Base-by-base conservation (phyloP, 2,888 invertebrate genomes). In the Thecocarcelia acutangulata region DNA sequence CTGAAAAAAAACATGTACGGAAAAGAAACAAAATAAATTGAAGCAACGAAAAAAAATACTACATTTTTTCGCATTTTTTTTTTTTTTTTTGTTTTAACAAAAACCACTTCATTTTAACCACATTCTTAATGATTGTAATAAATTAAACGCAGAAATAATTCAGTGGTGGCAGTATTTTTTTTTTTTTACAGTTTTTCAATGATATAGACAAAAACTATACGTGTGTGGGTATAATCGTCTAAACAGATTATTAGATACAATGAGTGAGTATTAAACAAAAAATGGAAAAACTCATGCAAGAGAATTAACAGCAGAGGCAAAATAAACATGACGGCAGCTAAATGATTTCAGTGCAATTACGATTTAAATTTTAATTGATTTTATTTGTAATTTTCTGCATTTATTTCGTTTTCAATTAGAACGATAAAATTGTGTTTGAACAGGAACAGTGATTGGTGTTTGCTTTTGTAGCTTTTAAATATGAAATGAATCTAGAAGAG, bases 101-200 rank as follows among this genome's bases (percentile, higher is more conserved):
- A 80, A 69, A 80, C 80, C 64, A 80, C 74, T 80, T 64, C 64
- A 69, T 75, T 80, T 75, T 42, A 44, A 80, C 80, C 80, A 70
- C 75, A 54, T 70, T 54, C 70, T 42, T 77, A 80, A 75, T 80
- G 80, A 59, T 66, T 58, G 80, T 80, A 75, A 80, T 80, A 80
- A 75, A 80, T 80, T 75, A 69, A 58, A 44, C 58, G 63, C 69
- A 75, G 33, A 75, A 44, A 74, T 80, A 74, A 75, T 72, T 52
- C 52, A 66, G 59, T 42, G 46, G 64, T 37, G 24, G 17, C n/a
- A 24, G 52, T 54, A 17, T 48, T 48, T 19, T 19, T 48, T 19
- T 3, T 17, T 15, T 17, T 46, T 46, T 15, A n/a, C 1, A 12
- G 13, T 15, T 40, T 40, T 58, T 58, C 37, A 4, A 13, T 9